Evolutionary conservation across 2,888 invertebrate species (phyloP).

Genomic region (Empis stercorea): DNA sequence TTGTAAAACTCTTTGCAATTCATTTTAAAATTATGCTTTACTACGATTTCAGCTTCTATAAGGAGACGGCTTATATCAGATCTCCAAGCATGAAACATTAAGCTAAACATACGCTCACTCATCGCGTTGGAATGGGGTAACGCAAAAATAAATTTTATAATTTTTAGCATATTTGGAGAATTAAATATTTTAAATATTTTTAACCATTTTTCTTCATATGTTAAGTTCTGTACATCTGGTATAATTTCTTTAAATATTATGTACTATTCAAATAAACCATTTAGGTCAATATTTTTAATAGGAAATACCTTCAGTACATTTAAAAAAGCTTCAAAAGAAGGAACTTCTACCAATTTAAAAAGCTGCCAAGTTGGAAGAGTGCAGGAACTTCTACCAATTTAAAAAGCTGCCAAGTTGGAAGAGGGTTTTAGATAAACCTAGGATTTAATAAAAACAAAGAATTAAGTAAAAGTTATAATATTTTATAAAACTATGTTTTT

Average conservation of each 20-base stretch:
- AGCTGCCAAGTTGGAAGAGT: too few relatives aligned
- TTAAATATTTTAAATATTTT: neutral
- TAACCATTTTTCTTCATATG: neutral
- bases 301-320: neutral
- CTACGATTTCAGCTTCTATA: neutral
- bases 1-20: neutral
- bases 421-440: too few relatives aligned
- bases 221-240: neutral
- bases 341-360: neutral
- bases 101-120: neutral
- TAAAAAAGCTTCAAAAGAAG: neutral
- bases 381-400: too few relatives aligned
- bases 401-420: too few relatives aligned
- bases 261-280: conserved; percentile 1
- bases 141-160: neutral
- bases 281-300: neutral
- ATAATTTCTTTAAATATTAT: neutral
- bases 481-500: too few relatives aligned
- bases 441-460: too few relatives aligned
- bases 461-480: too few relatives aligned
- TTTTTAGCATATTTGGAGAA: neutral
- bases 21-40: neutral
- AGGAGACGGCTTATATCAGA: neutral
- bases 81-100: neutral
- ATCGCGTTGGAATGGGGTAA: neutral